Percentiles rank a stretch among this genome's conserved stretches.
phyloP scores from a whole-genome alignment of 2,113 vertebrate genomes.

The Phocoena sinus region DNA sequence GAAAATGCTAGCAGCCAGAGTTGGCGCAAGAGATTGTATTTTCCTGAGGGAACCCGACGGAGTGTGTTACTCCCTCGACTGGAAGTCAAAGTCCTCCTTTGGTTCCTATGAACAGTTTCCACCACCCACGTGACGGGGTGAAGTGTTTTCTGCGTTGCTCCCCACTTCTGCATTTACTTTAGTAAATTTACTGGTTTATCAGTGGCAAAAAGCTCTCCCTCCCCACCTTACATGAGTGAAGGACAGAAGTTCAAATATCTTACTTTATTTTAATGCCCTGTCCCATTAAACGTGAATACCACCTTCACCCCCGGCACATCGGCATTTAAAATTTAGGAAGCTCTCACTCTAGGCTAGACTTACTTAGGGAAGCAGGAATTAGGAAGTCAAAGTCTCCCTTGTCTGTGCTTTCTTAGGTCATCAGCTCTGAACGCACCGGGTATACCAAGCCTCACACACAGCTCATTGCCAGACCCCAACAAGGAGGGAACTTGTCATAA shows the following conservation, averaged over 20 bases:
- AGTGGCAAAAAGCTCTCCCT: neutral
- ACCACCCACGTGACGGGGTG: neutral
- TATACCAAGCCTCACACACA: neutral
- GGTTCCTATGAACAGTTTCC: neutral
- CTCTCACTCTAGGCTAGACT: neutral
- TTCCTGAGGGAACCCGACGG: neutral
- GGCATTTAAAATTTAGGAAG: neutral
- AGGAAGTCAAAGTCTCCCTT: neutral
- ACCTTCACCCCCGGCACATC: neutral
- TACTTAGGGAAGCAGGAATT: neutral
- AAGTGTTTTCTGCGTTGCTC: neutral
- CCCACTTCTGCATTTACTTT: neutral
- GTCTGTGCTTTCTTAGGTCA: neutral
- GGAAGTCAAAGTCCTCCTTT: constrained; percentile 5
- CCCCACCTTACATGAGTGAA: neutral
- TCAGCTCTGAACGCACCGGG: neutral
- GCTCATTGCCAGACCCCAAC: neutral
- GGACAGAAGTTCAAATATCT: neutral
- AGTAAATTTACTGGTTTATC: neutral
- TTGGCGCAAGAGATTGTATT: neutral
- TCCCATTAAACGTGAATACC: neutral
- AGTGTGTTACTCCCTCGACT: neutral
- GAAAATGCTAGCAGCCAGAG: neutral
- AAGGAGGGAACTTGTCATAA: neutral
- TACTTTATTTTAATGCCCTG: neutral